These are phyloP conservation scores for Oscheius sp. DNA, from an alignment of 2,888 invertebrate genomes.

Conservation along the genomic window DNA sequence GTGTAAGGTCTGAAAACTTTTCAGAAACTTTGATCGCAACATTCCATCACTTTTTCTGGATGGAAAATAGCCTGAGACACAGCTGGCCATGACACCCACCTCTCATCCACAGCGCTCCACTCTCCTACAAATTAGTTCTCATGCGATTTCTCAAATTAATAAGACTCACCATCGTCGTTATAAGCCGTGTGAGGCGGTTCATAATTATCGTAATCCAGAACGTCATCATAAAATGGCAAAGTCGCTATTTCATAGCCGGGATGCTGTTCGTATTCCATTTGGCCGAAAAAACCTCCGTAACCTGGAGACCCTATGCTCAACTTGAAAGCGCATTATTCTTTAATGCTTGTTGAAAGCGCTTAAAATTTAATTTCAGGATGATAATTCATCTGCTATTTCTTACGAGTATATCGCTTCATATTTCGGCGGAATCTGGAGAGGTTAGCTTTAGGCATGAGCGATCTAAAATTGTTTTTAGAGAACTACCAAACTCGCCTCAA, in stretches of 20 bases:
- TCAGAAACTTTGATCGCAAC: neutral
- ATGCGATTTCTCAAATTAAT: neutral
- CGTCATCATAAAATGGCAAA: conserved; percentile 9
- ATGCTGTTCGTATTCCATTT: neutral
- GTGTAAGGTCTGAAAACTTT: conserved; percentile 1
- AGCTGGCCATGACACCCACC: conserved; percentile 1
- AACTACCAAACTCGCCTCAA: neutral
- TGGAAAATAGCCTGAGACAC: neutral
- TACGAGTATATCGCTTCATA: no score
- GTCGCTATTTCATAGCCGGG: conserved; percentile 6
- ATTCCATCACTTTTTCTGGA: neutral
- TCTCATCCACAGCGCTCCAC: neutral
- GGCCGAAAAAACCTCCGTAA: no score
- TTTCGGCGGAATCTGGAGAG: neutral
- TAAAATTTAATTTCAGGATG: no score
- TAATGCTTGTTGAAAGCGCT: no score
- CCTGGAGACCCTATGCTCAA: no score
- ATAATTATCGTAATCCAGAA: conserved; percentile 8
- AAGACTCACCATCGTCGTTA: neutral
- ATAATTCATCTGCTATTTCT: no score
- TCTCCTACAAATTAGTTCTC: neutral
- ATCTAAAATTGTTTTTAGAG: neutral
- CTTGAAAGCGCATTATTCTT: no score
- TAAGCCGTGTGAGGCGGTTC: neutral
- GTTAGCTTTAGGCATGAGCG: neutral